Percentiles rank a stretch among this genome's conserved stretches.
Conservation (phyloP, 2,888 invertebrate species). For the Gibbula magus region DNA sequence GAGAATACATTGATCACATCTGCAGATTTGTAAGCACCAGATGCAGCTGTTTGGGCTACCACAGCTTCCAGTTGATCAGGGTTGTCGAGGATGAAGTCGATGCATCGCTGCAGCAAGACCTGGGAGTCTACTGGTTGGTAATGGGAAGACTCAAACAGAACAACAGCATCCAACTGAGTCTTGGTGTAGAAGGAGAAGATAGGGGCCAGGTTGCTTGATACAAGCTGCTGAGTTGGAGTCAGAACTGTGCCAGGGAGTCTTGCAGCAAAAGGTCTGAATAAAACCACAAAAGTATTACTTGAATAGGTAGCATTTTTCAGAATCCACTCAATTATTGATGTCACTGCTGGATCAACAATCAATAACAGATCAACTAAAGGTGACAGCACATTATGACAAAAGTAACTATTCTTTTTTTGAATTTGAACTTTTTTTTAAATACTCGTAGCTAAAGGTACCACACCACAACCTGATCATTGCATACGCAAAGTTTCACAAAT, state of each 20-base stretch:
- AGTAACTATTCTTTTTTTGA: no score
- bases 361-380: no score
- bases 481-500: no score
- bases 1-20: neutral
- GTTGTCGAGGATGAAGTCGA: slow-evolving; percentile 21
- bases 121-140: neutral
- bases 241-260: neutral
- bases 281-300: no score
- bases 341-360: no score
- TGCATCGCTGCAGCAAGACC: neutral
- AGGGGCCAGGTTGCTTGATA: neutral
- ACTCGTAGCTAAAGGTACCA: no score
- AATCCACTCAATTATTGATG: no score
- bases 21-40: neutral
- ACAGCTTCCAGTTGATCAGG: neutral
- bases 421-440: no score
- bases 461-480: no score
- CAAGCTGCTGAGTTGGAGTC: neutral
- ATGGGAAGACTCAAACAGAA: neutral
- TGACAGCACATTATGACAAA: no score
- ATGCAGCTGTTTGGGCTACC: no score
- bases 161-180: neutral
- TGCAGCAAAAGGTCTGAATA: neutral
- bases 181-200: neutral
- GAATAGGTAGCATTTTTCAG: no score